These are phyloP conservation scores for Pantherophis guttatus DNA, from an alignment of 2,113 vertebrate genomes.

Conservation along the genomic window DNA sequence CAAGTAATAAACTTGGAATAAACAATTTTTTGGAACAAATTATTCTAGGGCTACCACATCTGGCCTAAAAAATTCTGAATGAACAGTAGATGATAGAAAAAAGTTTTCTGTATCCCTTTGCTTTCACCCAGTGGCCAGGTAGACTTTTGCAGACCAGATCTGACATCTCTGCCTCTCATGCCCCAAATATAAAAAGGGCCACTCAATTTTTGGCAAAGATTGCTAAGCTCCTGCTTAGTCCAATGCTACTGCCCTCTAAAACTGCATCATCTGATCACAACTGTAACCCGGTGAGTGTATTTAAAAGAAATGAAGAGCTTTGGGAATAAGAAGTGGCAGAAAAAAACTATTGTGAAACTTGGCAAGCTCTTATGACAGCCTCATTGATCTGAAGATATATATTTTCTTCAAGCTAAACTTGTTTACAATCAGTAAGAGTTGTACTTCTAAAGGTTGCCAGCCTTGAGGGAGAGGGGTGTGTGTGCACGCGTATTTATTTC, in stretches of 20 bases:
- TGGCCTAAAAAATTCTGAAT: background rate
- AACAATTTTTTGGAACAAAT: background rate
- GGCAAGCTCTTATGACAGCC: background rate
- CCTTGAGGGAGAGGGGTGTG: background rate
- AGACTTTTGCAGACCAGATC: background rate
- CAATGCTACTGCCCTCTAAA: background rate
- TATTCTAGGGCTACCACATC: background rate
- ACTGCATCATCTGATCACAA: background rate
- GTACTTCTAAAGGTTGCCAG: background rate
- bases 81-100: background rate
- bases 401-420: background rate
- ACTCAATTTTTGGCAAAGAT: background rate
- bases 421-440: background rate
- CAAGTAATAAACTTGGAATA: background rate
- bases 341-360: background rate
- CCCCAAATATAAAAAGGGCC: background rate
- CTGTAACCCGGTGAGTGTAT: background rate
- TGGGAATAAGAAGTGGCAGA: background rate
- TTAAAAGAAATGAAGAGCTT: background rate
- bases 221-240: background rate
- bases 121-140: background rate
- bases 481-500: background rate
- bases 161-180: background rate
- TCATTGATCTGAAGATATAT: background rate
- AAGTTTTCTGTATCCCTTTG: background rate